Percentiles rank a stretch among this genome's conserved stretches.
Evolutionary conservation across 64 coral and sea anemone species (phyloP).

Genomic region (Cladopsammia gracilis): DNA sequence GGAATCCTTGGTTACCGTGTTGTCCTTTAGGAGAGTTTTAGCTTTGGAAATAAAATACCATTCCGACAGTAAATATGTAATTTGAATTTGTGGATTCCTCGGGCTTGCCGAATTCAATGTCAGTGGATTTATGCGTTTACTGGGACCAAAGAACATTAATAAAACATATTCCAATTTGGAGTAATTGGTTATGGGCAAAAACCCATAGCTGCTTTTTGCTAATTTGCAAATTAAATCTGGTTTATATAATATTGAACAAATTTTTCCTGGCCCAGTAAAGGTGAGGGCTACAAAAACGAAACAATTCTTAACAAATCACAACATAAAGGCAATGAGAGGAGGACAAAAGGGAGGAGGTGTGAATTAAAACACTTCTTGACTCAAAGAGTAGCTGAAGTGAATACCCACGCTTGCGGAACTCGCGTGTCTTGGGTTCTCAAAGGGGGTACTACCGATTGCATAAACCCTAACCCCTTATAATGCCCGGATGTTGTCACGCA

Average conservation of each 20-base stretch:
- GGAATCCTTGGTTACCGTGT: too few species aligned
- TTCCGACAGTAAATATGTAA: too few species aligned
- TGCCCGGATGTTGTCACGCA: conserved; percentile 19
- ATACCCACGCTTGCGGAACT: conserved; percentile 7
- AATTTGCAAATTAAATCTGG: conserved; percentile 16
- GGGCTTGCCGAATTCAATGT: too few species aligned
- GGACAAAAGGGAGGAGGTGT: too few species aligned
- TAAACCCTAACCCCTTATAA: background rate
- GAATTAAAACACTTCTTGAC: too few species aligned
- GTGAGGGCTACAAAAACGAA: conserved; percentile 15
- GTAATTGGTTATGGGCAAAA: conserved; percentile 20
- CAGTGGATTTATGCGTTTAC: too few species aligned
- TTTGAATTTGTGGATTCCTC: too few species aligned
- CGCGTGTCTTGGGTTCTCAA: background rate
- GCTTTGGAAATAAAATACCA: too few species aligned
- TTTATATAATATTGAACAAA: conserved; percentile 1
- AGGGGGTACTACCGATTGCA: conserved; percentile 4
- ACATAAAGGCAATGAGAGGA: too few species aligned
- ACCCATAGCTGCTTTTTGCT: background rate
- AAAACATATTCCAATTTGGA: conserved; percentile 2
- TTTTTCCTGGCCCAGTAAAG: conserved; percentile 1
- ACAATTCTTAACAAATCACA: too few species aligned
- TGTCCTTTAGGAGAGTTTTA: too few species aligned
- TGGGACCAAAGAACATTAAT: conserved; percentile 3
- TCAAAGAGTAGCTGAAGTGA: conserved; percentile 14